These are phyloP conservation scores for Paraescarpia echinospica DNA, from an alignment of 1,140 invertebrate genomes.

Conservation along the genomic window DNA sequence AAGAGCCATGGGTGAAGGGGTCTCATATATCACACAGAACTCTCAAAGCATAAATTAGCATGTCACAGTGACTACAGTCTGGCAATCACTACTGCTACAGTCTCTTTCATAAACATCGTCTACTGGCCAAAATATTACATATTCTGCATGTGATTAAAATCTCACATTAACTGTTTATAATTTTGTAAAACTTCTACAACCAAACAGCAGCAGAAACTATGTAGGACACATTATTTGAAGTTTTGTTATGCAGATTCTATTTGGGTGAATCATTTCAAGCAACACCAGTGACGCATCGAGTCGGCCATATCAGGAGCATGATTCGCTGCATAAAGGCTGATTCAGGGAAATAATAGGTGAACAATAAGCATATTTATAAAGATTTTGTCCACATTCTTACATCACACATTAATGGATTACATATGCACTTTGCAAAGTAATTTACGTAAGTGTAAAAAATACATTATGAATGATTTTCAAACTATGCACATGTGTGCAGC, in stretches of 20 bases:
- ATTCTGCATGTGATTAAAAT: background rate
- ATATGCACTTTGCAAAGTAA: background rate
- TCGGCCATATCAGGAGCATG: background rate
- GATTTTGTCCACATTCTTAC: background rate
- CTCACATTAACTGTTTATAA: background rate
- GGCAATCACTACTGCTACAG: background rate
- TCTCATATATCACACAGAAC: conserved; percentile 5
- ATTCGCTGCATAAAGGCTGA: background rate
- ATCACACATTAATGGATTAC: background rate
- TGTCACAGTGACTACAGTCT: background rate
- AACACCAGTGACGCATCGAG: background rate
- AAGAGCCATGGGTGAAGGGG: background rate
- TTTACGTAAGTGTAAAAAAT: background rate
- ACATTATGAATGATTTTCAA: conserved; percentile 9
- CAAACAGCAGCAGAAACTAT: background rate
- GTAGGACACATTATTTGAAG: background rate
- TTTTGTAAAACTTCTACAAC: background rate
- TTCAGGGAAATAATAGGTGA: background rate
- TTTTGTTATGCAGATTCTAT: background rate
- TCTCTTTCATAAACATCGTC: background rate
- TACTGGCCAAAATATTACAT: background rate
- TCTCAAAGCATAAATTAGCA: conserved; percentile 6
- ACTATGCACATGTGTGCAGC: background rate
- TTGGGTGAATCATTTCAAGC: background rate
- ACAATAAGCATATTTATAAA: background rate